Base-by-base conservation (phyloP, 2,888 invertebrate species). In the Bellardia bayeri region DNA sequence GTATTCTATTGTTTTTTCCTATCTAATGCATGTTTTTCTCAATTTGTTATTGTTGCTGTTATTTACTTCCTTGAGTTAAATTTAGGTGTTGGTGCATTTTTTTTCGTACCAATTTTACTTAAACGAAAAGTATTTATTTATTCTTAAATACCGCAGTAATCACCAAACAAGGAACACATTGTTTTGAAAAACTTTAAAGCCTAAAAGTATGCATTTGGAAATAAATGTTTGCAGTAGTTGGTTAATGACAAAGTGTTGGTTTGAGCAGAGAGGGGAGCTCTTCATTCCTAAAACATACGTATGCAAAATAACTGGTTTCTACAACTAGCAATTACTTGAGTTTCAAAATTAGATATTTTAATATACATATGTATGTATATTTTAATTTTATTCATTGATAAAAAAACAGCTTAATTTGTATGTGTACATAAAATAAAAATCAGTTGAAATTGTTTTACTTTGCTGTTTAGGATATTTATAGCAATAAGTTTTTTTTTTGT, bases 81-180 rank as follows among this genome's bases (percentile, higher is more conserved):
- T 64, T 64, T 40, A 64, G 40, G 40, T 64, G 64, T 56, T 56
- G 14, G 56, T 56, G 16, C 16, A 8, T 64, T 40, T 40, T 64
- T 64, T 64, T 64, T 61, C 3, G 9, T 2, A 9, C 56, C 68
- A 69, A 88, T 78, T 56, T 63, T 79, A 63, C 37, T 80, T 45
- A 23, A 68, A 42, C 42, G 89, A 85, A 86, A 89, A 71, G 81
- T 88, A 86, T 76, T 86, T 88, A 86, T 76, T 86, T 87, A 79
- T 84, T 88, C 83, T 87, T 87, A 37, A 76, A 76, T 63, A 63
- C 75, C 75, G 63, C 63, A 76, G 79, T 75, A 85, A 87, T 89
- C 91, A 86, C 82, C 86, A 89, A 61, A 79, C 54, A 58, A 58
- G 23, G 87, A 51, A 30, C 49, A n/a, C 75, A 87, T 89, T 79